A percentile compares a stretch with the other conserved stretches of the same genome.
Conservation (phyloP, 2,113 vertebrate genomes). For the Paradisaea rubra region DNA sequence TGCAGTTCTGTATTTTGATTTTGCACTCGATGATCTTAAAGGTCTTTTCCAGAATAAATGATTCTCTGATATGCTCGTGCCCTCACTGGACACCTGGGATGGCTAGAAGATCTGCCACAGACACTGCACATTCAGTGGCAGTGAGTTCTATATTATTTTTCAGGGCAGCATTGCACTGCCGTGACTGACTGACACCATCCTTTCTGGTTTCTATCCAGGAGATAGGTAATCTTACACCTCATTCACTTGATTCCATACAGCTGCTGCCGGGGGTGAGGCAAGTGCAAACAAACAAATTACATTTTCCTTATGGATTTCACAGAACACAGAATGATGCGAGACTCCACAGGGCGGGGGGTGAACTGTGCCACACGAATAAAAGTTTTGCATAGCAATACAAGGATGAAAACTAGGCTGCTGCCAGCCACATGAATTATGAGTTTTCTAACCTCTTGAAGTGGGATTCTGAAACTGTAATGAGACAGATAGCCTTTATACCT, state of each 20-base stretch:
- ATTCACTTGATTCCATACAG: background rate
- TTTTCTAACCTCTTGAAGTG: background rate
- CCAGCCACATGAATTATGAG: background rate
- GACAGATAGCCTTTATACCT: background rate
- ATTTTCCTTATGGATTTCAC: background rate
- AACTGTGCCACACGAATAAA: background rate
- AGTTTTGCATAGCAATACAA: background rate
- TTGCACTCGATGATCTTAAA: background rate
- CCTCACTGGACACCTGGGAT: background rate
- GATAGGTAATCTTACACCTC: background rate
- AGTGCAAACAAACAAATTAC: background rate
- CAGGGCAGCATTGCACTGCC: background rate
- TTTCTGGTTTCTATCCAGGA: background rate
- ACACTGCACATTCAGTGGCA: background rate
- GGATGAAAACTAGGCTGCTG: background rate
- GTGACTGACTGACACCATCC: background rate
- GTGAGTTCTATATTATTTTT: background rate
- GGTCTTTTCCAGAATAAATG: background rate
- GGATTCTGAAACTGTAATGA: background rate
- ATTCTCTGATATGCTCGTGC: background rate
- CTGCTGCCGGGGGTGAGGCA: background rate
- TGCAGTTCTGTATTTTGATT: background rate
- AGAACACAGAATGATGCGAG: background rate
- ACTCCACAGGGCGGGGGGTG: too few species aligned
- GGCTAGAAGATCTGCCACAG: background rate